Evolutionary conservation across 2,888 invertebrate species (phyloP).

Genomic region (Rhopalosiphum nymphaeae): DNA sequence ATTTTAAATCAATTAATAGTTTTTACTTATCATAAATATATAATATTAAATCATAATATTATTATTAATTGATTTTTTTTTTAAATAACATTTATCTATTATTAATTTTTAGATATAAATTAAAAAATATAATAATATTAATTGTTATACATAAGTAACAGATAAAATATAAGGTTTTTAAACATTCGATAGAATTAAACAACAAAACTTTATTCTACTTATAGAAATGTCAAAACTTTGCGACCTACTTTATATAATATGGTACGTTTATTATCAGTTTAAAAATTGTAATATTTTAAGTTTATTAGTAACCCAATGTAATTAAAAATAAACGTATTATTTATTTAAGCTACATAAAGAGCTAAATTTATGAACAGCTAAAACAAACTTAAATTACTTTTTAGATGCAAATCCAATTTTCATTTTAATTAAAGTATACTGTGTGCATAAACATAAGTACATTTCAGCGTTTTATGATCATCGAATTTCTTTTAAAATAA

Average conservation of each 20-base stretch:
- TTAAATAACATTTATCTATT: neutral
- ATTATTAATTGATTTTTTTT: neutral
- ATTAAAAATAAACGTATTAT: conserved; percentile 64
- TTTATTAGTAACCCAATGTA: conserved; percentile 61
- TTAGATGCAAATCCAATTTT: conserved; percentile 57
- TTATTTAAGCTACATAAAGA: conserved; percentile 60
- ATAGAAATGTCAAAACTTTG: conserved; percentile 50
- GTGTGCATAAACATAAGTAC: conserved; percentile 31
- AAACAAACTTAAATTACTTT: conserved; percentile 62
- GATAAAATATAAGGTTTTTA: conserved; percentile 51
- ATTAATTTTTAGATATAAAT: neutral
- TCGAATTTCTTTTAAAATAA: conserved; percentile 24
- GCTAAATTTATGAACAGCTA: conserved; percentile 61
- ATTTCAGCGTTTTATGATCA: conserved; percentile 40
- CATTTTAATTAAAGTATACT: conserved; percentile 61
- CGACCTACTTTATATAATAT: conserved; percentile 55
- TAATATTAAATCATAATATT: neutral
- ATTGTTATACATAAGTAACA: neutral
- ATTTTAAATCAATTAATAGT: neutral
- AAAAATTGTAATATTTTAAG: conserved; percentile 63
- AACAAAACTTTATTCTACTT: conserved; percentile 44
- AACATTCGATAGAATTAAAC: conserved; percentile 38
- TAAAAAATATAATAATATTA: neutral
- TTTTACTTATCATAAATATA: neutral
- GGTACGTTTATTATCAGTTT: conserved; percentile 59